A percentile compares a stretch with the other conserved stretches of the same genome.
These are phyloP conservation scores for Ormia ochracea DNA, from an alignment of 2,888 invertebrate genomes.

Conservation along the genomic window DNA sequence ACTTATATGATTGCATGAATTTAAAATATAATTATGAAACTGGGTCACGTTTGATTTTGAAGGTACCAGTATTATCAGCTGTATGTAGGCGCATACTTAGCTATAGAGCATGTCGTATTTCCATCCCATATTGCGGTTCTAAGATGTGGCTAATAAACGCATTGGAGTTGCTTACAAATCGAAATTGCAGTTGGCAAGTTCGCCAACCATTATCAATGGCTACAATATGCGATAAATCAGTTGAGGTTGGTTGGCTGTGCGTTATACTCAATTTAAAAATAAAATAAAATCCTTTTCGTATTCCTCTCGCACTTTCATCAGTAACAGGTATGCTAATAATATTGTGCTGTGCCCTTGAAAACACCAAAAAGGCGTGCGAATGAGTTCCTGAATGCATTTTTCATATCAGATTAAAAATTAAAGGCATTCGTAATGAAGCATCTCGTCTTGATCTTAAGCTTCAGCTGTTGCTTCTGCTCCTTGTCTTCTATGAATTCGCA, in stretches of 20 bases:
- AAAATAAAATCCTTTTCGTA: not conserved
- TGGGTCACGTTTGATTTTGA: not conserved
- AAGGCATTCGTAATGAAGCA: not conserved
- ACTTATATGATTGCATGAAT: no score
- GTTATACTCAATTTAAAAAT: not conserved
- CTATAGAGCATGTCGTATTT: not conserved
- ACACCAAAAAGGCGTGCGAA: no score
- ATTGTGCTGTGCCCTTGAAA: no score
- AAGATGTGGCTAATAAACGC: not conserved
- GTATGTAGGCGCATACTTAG: no score
- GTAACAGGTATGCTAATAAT: no score
- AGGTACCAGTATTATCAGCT: not conserved
- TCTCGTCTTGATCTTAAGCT: slow-evolving; percentile 31
- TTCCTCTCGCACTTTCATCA: not conserved
- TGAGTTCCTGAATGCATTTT: not conserved
- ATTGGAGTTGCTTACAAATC: not conserved
- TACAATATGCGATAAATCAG: slow-evolving; percentile 20
- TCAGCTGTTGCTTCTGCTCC: slow-evolving; percentile 26
- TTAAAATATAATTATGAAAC: not conserved
- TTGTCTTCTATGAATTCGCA: not conserved
- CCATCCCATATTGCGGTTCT: not conserved
- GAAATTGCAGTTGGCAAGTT: slow-evolving; percentile 31
- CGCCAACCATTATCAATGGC: slow-evolving; percentile 40
- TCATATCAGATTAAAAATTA: not conserved
- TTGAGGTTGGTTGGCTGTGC: not conserved